phyloP scores from a whole-genome alignment of 2,113 vertebrate genomes.

The Toxostoma redivivum region DNA sequence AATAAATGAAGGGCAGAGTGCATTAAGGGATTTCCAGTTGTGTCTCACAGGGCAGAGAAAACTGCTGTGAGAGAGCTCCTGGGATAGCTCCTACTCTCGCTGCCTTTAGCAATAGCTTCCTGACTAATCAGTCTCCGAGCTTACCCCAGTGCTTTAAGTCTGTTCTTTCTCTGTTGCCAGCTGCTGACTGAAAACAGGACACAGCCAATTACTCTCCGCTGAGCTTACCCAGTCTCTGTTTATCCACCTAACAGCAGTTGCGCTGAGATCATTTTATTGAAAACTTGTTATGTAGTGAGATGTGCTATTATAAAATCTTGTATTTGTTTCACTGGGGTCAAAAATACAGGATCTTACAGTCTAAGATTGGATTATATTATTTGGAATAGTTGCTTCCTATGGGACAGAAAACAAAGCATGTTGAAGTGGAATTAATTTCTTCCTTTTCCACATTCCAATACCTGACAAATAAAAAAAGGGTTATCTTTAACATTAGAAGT shows the following conservation, averaged over 20 bases:
- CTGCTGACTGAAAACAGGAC: slow-evolving; percentile 74
- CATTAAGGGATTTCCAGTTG: slow-evolving; percentile 62
- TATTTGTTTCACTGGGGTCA: slow-evolving; percentile 16
- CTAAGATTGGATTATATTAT: not conserved
- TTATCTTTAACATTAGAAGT: not conserved
- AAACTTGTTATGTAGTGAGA: slow-evolving; percentile 34
- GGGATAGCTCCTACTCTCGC: slow-evolving; percentile 38
- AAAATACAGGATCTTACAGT: not conserved
- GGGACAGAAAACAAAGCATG: not conserved
- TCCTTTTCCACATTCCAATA: not conserved
- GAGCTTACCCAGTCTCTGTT: slow-evolving; percentile 78
- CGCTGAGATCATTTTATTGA: slow-evolving; percentile 48
- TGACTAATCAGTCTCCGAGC: slow-evolving; percentile 76
- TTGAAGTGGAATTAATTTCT: not conserved
- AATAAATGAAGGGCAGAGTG: slow-evolving; percentile 70
- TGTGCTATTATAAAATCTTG: slow-evolving; percentile 12
- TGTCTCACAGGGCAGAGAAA: slow-evolving; percentile 48
- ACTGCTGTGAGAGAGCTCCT: slow-evolving; percentile 36
- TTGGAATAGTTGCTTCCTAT: not conserved
- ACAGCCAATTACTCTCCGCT: slow-evolving; percentile 81
- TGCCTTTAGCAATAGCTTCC: slow-evolving; percentile 64
- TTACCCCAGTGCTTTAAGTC: slow-evolving; percentile 70
- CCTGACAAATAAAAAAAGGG: not conserved
- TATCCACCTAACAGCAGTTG: slow-evolving; percentile 70
- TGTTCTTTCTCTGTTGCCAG: slow-evolving; percentile 67